phyloP scores from a whole-genome alignment of 2,113 vertebrate species.

The Galbula dea region DNA sequence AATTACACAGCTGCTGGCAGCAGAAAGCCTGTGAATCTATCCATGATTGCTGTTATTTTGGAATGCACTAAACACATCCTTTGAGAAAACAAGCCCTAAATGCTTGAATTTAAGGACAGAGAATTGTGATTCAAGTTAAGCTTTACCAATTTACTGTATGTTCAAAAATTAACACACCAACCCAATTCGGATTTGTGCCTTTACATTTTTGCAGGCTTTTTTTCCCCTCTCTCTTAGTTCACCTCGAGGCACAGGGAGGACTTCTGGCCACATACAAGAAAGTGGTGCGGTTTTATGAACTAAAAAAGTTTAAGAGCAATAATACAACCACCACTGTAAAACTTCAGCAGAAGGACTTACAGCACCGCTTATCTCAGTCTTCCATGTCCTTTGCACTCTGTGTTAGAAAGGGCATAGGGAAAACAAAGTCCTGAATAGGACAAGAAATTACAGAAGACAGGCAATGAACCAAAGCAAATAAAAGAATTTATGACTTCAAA shows the following conservation, averaged over 20 bases:
- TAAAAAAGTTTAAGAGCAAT: background rate
- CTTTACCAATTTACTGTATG: background rate
- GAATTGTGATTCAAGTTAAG: background rate
- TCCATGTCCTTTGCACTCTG: background rate
- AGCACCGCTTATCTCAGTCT: background rate
- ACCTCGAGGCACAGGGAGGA: background rate
- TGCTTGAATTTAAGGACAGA: background rate
- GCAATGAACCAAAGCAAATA: background rate
- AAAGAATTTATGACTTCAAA: background rate
- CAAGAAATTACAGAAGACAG: background rate
- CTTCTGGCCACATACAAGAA: background rate
- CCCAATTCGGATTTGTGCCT: background rate
- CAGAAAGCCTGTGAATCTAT: background rate
- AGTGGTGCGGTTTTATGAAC: rapidly evolving
- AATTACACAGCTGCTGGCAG: background rate
- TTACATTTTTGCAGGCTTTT: background rate
- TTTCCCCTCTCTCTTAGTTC: background rate
- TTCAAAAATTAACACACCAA: background rate
- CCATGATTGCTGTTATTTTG: background rate
- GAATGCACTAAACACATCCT: background rate
- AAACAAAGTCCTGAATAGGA: background rate
- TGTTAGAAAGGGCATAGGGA: background rate
- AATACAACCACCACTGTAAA: background rate
- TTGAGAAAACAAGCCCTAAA: background rate
- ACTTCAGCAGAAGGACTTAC: background rate